phyloP scores from a whole-genome alignment of 2,888 invertebrate species.

The Heteromurus nitidus region DNA sequence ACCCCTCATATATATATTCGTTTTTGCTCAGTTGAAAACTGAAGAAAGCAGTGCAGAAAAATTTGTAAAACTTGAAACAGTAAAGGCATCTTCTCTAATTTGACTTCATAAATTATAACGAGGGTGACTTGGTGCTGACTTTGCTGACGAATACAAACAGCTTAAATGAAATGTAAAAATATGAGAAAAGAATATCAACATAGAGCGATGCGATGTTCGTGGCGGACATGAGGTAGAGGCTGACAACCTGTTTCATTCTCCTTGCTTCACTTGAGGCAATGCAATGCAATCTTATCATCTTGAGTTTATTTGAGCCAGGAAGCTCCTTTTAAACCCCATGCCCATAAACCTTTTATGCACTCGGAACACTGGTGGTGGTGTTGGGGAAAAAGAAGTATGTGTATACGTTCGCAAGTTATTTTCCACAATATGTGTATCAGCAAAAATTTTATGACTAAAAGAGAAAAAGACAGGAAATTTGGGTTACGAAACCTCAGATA shows the following conservation, averaged over 20 bases:
- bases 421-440: slow-evolving; percentile 16
- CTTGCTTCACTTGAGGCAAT: slow-evolving; percentile 15
- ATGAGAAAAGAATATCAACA: background rate
- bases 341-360: background rate
- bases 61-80: background rate
- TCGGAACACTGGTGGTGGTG: background rate
- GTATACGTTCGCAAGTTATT: background rate
- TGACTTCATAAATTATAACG: slow-evolving; percentile 4
- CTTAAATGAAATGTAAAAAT: background rate
- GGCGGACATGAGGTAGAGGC: background rate
- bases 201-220: background rate
- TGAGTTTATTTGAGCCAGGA: slow-evolving; percentile 13
- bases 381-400: background rate
- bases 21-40: background rate
- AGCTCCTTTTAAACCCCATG: background rate
- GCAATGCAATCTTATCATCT: background rate
- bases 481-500: slow-evolving; percentile 49
- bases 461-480: slow-evolving; percentile 51
- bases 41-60: background rate
- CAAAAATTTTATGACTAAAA: slow-evolving; percentile 35
- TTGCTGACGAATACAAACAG: slow-evolving; percentile 3
- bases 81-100: background rate
- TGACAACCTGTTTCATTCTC: slow-evolving; percentile 45
- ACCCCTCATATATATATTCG: too few relatives aligned
- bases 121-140: slow-evolving; percentile 12